phyloP scores from a whole-genome alignment of 92 coral and sea anemone genomes.

The Epizoanthus ramosus region DNA sequence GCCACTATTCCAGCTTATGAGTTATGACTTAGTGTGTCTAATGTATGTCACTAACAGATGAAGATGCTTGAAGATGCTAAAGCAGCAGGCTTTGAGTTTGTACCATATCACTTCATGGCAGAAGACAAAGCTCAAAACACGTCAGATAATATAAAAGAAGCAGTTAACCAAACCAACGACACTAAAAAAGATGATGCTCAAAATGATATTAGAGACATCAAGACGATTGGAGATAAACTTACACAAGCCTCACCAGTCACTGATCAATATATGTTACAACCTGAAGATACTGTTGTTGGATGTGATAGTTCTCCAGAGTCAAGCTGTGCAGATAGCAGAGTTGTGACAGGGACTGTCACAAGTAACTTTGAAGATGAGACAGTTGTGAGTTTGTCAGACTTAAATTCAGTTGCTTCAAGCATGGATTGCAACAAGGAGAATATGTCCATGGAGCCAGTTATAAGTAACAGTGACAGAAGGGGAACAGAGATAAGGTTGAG shows the following conservation, averaged over 20 bases:
- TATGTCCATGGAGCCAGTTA: background rate
- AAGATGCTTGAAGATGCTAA: slow-evolving; percentile 57
- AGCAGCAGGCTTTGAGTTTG: slow-evolving; percentile 63
- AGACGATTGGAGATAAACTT: background rate
- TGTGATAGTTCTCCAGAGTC: background rate
- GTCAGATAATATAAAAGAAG: background rate
- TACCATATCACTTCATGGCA: slow-evolving; percentile 45
- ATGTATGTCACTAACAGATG: slow-evolving; percentile 25
- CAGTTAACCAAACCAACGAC: slow-evolving; percentile 6
- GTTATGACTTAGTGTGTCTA: too few species aligned
- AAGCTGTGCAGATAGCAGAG: background rate
- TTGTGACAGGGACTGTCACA: background rate
- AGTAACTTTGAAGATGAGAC: background rate
- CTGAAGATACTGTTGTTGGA: background rate
- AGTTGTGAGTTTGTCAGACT: background rate
- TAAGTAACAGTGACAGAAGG: slow-evolving; percentile 3
- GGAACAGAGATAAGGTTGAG: slow-evolving; percentile 91
- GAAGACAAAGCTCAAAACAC: background rate
- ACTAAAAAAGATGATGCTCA: background rate
- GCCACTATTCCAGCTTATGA: too few species aligned
- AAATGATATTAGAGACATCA: background rate
- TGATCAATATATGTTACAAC: background rate
- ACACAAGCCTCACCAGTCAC: background rate
- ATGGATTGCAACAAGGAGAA: slow-evolving; percentile 18
- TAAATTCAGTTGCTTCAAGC: background rate